Percentiles rank a stretch among this genome's conserved stretches.
Evolutionary conservation across 2,797 vertebrate genomes (phyloP).

Genomic region (Hyperoplus lanceolatus): DNA sequence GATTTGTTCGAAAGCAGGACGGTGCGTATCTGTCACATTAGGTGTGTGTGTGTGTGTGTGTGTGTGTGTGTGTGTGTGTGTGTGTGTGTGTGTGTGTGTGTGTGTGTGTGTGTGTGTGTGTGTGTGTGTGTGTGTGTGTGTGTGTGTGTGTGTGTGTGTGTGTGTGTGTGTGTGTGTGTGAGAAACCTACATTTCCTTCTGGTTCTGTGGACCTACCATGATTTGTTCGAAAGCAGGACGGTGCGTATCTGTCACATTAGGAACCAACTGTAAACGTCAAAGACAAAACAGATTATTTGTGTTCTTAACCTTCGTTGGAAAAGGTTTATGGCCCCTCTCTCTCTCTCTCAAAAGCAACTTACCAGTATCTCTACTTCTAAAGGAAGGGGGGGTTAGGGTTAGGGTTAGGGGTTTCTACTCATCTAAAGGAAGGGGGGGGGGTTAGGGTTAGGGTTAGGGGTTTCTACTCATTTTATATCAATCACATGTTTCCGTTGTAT

Average conservation of each 20-base stretch:
- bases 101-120: no score
- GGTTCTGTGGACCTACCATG: slow-evolving; percentile 85
- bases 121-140: no score
- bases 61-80: no score
- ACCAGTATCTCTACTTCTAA: not conserved
- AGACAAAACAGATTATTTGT: not conserved
- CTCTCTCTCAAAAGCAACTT: not conserved
- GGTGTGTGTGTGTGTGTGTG: no score
- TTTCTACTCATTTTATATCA: not conserved
- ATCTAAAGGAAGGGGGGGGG: not conserved
- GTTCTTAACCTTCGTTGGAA: not conserved
- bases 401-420: no score
- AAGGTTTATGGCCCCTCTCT: not conserved
- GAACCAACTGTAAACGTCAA: not conserved
- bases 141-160: no score
- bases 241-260: slow-evolving; percentile 80
- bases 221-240: slow-evolving; percentile 84
- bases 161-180: no score
- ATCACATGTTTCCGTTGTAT: not conserved
- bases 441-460: no score
- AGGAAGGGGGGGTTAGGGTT: not conserved
- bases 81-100: no score
- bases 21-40: slow-evolving; percentile 81
- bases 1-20: slow-evolving; percentile 84
- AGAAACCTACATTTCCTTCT: slow-evolving; percentile 85